Conservation (phyloP, 2,888 invertebrate genomes). For the Brachypalpus laphriformis region DNA sequence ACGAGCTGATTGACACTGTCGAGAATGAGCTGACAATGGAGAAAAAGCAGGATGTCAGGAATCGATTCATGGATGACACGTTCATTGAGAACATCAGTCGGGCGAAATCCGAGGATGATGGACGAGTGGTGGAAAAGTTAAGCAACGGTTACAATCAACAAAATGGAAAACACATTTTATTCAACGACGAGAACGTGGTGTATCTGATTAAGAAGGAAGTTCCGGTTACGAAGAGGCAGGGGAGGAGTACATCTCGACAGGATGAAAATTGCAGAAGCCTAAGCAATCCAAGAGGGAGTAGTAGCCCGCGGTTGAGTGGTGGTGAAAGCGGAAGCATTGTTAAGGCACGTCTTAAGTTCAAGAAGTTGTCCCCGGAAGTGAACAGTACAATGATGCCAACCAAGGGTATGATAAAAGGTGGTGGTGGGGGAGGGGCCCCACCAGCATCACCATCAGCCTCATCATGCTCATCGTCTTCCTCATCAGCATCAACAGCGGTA, state of each 20-base stretch:
- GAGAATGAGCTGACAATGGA: slow-evolving; percentile 77
- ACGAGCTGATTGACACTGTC: slow-evolving; percentile 80
- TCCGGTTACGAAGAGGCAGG: slow-evolving; percentile 77
- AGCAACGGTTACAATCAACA: slow-evolving; percentile 49
- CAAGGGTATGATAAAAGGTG: slow-evolving; percentile 8
- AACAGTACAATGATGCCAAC: slow-evolving; percentile 40
- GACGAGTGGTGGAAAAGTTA: slow-evolving; percentile 36
- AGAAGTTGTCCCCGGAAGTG: slow-evolving; percentile 75
- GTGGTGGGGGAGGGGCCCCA: neutral
- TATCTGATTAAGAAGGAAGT: slow-evolving; percentile 82
- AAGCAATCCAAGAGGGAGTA: slow-evolving; percentile 46
- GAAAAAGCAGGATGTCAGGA: slow-evolving; percentile 62
- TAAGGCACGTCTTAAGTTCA: slow-evolving; percentile 78
- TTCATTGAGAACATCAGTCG: slow-evolving; percentile 77
- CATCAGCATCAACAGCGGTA: slow-evolving; percentile 56
- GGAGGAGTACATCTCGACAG: slow-evolving; percentile 47
- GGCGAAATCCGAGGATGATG: slow-evolving; percentile 75
- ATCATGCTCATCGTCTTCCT: slow-evolving; percentile 41
- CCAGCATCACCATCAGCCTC: slow-evolving; percentile 51
- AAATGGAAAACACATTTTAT: slow-evolving; percentile 80
- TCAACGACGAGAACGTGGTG: slow-evolving; percentile 82
- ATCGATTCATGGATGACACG: slow-evolving; percentile 78
- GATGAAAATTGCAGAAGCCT: slow-evolving; percentile 63
- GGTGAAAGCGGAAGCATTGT: slow-evolving; percentile 67
- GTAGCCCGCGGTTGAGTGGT: slow-evolving; percentile 70